Conservation (phyloP, 2,113 vertebrate genomes). For the Hyperoodon ampullatus region DNA sequence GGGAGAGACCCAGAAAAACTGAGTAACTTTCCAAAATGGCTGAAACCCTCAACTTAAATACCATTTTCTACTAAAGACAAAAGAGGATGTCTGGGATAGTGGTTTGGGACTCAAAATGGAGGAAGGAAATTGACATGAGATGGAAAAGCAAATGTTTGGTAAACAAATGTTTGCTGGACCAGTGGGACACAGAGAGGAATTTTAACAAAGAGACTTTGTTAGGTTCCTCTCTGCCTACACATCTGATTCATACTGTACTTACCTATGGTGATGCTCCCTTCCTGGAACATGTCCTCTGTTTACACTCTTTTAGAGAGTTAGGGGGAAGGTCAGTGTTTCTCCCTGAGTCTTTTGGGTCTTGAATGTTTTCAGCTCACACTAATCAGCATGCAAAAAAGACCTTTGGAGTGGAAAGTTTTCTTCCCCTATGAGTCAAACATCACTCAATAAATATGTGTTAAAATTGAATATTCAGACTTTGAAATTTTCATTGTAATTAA, state of each 20-base stretch:
- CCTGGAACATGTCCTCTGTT: neutral
- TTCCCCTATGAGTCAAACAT: neutral
- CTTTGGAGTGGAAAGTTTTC: neutral
- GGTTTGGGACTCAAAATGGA: neutral
- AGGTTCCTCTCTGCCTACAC: neutral
- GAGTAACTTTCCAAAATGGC: neutral
- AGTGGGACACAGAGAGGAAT: neutral
- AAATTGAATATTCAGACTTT: neutral
- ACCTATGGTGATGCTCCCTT: neutral
- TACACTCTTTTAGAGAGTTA: neutral
- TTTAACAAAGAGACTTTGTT: no score
- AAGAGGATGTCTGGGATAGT: neutral
- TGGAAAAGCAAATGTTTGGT: neutral
- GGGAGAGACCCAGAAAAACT: neutral
- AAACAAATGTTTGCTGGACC: neutral
- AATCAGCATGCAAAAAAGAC: neutral
- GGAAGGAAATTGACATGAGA: neutral
- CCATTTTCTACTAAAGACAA: neutral
- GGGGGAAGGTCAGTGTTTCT: neutral
- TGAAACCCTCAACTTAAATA: neutral
- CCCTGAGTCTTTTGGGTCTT: neutral
- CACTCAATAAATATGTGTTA: neutral
- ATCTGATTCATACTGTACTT: accelerated
- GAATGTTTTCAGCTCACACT: neutral
- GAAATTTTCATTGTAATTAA: neutral